Percentiles rank a stretch among this genome's conserved stretches.
These are phyloP conservation scores for Diadophis punctatus DNA, from an alignment of 2,113 vertebrate species.

Conservation along the genomic window DNA sequence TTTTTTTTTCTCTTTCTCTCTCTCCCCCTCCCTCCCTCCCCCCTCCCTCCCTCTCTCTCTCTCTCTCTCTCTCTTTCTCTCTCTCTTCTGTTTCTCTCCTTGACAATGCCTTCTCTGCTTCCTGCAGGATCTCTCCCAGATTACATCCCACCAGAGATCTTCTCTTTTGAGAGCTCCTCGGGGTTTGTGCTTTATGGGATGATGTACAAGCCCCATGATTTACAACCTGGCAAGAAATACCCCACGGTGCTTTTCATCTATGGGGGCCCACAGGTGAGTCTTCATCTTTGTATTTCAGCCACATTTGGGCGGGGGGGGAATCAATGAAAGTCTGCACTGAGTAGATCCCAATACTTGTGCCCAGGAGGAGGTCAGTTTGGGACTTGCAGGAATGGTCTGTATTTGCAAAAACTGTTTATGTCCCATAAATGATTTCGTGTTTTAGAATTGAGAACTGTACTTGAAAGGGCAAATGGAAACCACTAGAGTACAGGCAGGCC, in stretches of 20 bases:
- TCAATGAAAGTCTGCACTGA: neutral
- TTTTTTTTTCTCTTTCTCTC: too few species aligned
- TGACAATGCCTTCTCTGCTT: constrained; percentile 12
- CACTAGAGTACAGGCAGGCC: neutral
- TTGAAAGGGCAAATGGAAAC: neutral
- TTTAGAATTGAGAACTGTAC: neutral
- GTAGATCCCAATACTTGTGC: neutral
- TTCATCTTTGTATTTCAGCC: neutral
- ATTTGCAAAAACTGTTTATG: too few species aligned
- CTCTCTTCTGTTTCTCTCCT: neutral
- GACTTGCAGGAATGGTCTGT: neutral
- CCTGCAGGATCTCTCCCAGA: constrained; percentile 74
- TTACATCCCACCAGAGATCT: constrained; percentile 78
- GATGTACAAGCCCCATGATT: constrained; percentile 78
- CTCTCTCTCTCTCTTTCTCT: too few species aligned
- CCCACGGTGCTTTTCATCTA: constrained; percentile 80
- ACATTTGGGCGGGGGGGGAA: neutral
- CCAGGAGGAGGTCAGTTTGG: neutral
- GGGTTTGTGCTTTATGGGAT: constrained; percentile 78
- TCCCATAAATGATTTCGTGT: neutral
- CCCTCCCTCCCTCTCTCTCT: too few species aligned
- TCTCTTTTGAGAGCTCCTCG: constrained; percentile 76
- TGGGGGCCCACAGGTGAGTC: constrained; percentile 77
- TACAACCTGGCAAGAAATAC: constrained; percentile 79
- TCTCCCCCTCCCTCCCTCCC: too few species aligned